Conservation (phyloP, 2,888 invertebrate species). For the Ctenicera cuprea region DNA sequence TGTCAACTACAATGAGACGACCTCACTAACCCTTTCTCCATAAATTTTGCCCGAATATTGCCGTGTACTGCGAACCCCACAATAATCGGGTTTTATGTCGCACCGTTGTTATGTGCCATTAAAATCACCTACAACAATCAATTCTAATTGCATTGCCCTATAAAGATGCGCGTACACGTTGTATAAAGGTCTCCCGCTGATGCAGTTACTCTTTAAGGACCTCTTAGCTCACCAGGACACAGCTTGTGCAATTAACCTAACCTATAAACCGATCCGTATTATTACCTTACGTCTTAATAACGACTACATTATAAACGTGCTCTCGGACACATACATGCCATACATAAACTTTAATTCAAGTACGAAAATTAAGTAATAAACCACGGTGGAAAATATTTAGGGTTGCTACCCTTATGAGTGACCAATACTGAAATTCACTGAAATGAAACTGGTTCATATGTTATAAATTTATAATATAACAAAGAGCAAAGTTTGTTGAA, state of each 20-base stretch:
- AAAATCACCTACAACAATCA: constrained; percentile 72
- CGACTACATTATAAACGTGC: constrained; percentile 51
- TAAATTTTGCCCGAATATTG: constrained; percentile 64
- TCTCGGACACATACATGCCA: constrained; percentile 46
- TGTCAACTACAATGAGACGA: constrained; percentile 59
- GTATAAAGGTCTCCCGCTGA: constrained; percentile 68
- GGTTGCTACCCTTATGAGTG: not conserved
- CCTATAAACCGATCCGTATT: constrained; percentile 63
- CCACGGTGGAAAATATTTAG: not conserved
- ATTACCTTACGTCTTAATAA: constrained; percentile 52
- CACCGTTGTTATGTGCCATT: constrained; percentile 68
- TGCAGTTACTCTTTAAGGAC: constrained; percentile 68
- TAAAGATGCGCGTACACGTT: constrained; percentile 67
- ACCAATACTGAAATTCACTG: not conserved
- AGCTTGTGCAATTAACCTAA: constrained; percentile 67
- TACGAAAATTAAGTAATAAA: constrained; percentile 31
- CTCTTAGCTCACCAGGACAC: constrained; percentile 67
- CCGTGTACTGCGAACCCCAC: constrained; percentile 60
- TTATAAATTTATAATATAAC: too few species aligned
- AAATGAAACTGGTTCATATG: not conserved
- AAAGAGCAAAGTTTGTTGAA: too few species aligned
- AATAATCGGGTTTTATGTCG: constrained; percentile 70
- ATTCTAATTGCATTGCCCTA: constrained; percentile 71
- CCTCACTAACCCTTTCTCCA: constrained; percentile 64
- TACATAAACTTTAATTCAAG: constrained; percentile 41